phyloP scores from a whole-genome alignment of 2,888 invertebrate species.

The Nasonovia ribisnigri region DNA sequence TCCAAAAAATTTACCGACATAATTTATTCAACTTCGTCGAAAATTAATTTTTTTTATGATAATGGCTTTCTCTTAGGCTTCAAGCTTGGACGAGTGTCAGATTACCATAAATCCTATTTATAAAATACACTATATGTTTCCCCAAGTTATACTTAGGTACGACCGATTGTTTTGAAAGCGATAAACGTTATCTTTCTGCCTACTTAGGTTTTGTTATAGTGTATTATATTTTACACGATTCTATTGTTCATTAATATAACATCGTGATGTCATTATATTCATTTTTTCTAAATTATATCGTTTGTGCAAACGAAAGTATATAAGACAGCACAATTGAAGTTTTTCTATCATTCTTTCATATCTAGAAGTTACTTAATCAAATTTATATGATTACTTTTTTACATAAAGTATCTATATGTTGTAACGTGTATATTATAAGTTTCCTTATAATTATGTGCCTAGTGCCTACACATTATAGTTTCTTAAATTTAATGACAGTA shows the following conservation, averaged over 20 bases:
- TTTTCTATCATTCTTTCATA: conserved; percentile 19
- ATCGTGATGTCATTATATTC: conserved; percentile 57
- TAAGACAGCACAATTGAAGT: not conserved
- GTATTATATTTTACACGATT: conserved; percentile 53
- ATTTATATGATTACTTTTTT: conserved; percentile 28
- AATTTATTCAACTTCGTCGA: not conserved
- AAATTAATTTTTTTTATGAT: not conserved
- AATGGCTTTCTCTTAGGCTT: conserved; percentile 54
- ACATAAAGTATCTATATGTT: not conserved
- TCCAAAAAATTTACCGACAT: conserved; percentile 39
- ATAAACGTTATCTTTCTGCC: conserved; percentile 63
- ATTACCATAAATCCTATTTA: conserved; percentile 57
- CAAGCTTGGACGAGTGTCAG: conserved; percentile 47
- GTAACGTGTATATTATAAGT: not conserved
- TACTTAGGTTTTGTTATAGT: conserved; percentile 51
- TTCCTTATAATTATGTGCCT: conserved; percentile 9
- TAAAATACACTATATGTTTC: conserved; percentile 22
- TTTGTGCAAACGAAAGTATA: conserved; percentile 54
- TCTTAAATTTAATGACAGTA: conserved; percentile 13
- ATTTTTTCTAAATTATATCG: conserved; percentile 48
- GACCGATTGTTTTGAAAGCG: conserved; percentile 52
- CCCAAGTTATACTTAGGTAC: conserved; percentile 19
- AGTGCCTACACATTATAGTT: not conserved
- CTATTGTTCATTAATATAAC: conserved; percentile 52
- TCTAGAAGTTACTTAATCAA: conserved; percentile 46